phyloP scores from a whole-genome alignment of 2,797 vertebrate species.

The Peromyscus attwateri region DNA sequence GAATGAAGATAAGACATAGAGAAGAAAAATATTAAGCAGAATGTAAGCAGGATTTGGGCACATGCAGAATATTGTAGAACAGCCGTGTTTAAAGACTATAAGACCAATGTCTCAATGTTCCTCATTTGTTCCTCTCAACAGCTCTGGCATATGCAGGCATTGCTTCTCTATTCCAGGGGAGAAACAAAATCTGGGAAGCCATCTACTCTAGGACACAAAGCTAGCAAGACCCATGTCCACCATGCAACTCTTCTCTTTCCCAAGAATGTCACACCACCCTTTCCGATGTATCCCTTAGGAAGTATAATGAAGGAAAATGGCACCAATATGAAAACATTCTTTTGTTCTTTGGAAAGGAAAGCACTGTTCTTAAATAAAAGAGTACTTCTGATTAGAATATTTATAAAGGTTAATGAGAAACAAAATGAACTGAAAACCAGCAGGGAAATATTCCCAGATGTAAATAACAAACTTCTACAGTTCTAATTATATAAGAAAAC shows the following conservation, averaged over 20 bases:
- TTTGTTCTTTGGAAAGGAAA: slow-evolving; percentile 58
- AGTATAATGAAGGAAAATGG: not conserved
- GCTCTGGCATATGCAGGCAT: not conserved
- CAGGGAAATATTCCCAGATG: slow-evolving; percentile 61
- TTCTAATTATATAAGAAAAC: slow-evolving; percentile 74
- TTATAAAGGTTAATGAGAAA: slow-evolving; percentile 73
- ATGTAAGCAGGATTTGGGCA: not conserved
- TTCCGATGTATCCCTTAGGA: not conserved
- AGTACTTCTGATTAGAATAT: slow-evolving; percentile 51
- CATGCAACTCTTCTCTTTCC: not conserved
- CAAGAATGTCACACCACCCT: not conserved
- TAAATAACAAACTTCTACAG: slow-evolving; percentile 47
- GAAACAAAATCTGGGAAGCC: not conserved
- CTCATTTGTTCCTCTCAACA: not conserved
- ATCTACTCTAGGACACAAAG: not conserved
- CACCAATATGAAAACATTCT: slow-evolving; percentile 27
- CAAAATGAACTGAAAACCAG: slow-evolving; percentile 58
- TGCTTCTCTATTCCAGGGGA: not conserved
- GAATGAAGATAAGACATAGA: not conserved
- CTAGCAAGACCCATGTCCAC: not conserved
- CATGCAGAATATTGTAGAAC: not conserved
- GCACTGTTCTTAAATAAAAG: slow-evolving; percentile 57
- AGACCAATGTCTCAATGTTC: not conserved
- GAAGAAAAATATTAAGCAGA: not conserved
- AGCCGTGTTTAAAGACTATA: not conserved